These are phyloP conservation scores for Emydocephalus ijimae DNA, from an alignment of 2,113 vertebrate species.

Conservation along the genomic window DNA sequence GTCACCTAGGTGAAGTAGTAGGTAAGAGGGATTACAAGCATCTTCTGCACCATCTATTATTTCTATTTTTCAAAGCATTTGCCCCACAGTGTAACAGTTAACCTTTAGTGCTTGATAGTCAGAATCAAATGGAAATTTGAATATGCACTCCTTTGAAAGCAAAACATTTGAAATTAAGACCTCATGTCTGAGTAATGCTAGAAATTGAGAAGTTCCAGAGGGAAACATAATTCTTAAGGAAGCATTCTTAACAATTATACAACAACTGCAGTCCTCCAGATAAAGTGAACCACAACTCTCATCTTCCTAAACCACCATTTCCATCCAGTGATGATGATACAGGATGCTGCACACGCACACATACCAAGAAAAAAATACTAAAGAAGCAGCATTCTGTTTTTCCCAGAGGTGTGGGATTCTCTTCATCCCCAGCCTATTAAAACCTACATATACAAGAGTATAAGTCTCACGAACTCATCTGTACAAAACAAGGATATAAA, in stretches of 20 bases:
- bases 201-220: neutral
- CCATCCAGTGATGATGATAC: neutral
- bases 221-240: neutral
- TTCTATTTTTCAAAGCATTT: neutral
- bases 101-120: neutral
- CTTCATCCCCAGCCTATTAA: neutral
- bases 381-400: neutral
- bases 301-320: neutral
- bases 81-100: neutral
- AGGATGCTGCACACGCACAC: neutral
- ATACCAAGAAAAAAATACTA: neutral
- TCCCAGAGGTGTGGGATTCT: neutral
- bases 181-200: neutral
- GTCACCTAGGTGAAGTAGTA: neutral
- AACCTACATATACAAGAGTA: neutral
- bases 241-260: neutral
- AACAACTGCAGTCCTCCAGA: neutral
- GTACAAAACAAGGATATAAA: neutral
- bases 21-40: neutral
- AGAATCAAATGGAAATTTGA: neutral
- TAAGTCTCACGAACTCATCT: no score
- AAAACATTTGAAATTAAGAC: neutral
- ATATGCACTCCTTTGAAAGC: neutral
- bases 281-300: neutral
- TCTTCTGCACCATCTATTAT: neutral